These are phyloP conservation scores for Gari tellinella DNA, from an alignment of 2,888 invertebrate genomes.

Conservation along the genomic window DNA sequence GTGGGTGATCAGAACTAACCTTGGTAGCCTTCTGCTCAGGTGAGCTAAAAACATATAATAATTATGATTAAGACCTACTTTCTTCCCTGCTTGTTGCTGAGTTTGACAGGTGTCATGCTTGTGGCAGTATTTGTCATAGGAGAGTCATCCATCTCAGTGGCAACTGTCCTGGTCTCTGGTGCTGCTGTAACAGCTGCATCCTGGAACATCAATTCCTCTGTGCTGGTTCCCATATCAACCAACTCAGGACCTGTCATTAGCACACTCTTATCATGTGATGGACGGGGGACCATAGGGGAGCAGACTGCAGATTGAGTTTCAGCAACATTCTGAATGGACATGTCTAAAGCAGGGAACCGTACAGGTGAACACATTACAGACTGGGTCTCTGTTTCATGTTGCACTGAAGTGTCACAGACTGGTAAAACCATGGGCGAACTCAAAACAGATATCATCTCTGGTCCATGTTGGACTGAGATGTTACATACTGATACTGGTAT, in stretches of 20 bases:
- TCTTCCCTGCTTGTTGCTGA: conserved; percentile 59
- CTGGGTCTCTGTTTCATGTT: conserved; percentile 30
- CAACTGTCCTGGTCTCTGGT: conserved; percentile 37
- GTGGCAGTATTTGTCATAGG: conserved; percentile 55
- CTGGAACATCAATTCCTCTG: conserved; percentile 8
- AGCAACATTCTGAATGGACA: conserved; percentile 30
- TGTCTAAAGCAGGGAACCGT: conserved; percentile 7
- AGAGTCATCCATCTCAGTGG: conserved; percentile 63
- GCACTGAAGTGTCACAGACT: conserved; percentile 27
- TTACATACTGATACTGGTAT: conserved; percentile 18
- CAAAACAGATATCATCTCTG: conserved; percentile 25
- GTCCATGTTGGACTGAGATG: conserved; percentile 11
- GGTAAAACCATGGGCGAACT: conserved; percentile 36
- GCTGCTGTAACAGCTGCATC: conserved; percentile 38
- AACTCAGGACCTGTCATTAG: conserved; percentile 34
- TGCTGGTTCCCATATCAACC: conserved; percentile 23
- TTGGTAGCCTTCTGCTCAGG: too few relatives aligned
- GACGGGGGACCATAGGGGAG: conserved; percentile 44
- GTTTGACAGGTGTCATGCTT: conserved; percentile 72
- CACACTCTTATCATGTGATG: conserved; percentile 39
- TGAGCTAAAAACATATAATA: too few relatives aligned
- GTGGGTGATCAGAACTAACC: too few relatives aligned
- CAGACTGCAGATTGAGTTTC: conserved; percentile 29
- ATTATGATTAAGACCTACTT: conserved; percentile 25
- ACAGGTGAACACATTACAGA: conserved; percentile 44